Evolutionary conservation across 2,888 invertebrate species (phyloP), one percentile per base, ranked within the genome.

Genomic region (Drosophila birchii): DNA sequence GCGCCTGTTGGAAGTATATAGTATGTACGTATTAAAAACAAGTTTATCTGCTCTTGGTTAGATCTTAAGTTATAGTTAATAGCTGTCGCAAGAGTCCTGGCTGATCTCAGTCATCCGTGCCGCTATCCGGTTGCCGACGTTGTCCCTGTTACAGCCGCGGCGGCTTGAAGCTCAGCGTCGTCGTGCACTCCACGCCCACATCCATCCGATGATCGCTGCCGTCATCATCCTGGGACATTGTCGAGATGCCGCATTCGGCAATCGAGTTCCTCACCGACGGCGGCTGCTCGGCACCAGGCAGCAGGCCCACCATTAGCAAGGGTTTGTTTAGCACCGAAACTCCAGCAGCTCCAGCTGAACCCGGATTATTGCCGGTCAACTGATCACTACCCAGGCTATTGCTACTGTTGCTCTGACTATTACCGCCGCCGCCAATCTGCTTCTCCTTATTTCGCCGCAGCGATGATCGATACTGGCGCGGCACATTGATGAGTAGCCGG

Each of bases 391-490:
- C 81, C 63, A 81, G 71, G 72, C 74, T 81, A 58, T 72, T 80
- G 79, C 78, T 84, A 72, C 77, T 88, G 76, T 78, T 90, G 69
- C 84, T 86, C 68, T 83, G 87, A 57, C 84, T 86, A 44, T 79
- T 81, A 66, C 83, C 89, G 32, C 51, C 32, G 51, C 51, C 34
- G 34, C 89, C 90, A 36, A 90, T 84, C 66, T 94, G 94, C 72
- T 94, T 94, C 81, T 94, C 94, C 89, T 94, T 94, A 83, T 94
- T 94, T 64, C 94, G 93, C 41, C 94, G 93, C 86, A 94, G 93
- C 56, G 94, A 93, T 11, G 94, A 93, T 61, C 94, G 92, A 89
- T 94, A 93, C 75, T 93, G 93, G 7, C 92, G 91, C 49, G 92
- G 91, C 76, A 91, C 85, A 66, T 90, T 90, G 71, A 93, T 92